A percentile compares a stretch with the other conserved stretches of the same genome.
Evolutionary conservation across 1,140 invertebrate species (phyloP).

Genomic region (Anastrepha obliqua): DNA sequence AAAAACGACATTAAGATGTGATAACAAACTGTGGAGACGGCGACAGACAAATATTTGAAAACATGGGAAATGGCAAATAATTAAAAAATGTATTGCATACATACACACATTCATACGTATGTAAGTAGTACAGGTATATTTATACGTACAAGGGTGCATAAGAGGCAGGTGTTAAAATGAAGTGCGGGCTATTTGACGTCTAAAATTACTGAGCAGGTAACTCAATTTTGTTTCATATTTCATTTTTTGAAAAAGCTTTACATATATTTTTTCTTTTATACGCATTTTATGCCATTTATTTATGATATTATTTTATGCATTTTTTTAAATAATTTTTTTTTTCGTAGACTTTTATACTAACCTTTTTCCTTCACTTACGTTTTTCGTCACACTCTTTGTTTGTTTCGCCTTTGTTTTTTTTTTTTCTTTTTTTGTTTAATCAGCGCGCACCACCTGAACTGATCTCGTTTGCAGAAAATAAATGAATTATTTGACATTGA

Average conservation of each 20-base stretch:
- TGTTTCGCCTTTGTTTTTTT: neutral
- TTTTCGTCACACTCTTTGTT: neutral
- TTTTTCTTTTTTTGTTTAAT: neutral
- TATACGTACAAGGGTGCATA: too few species aligned
- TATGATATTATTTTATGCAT: neutral
- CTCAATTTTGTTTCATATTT: neutral
- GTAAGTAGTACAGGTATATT: too few species aligned
- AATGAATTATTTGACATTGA: constrained; percentile 45
- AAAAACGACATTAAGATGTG: neutral
- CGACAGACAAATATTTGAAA: neutral
- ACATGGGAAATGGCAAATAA: neutral
- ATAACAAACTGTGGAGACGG: neutral
- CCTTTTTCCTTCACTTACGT: neutral
- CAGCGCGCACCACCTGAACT: neutral
- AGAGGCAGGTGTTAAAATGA: too few species aligned
- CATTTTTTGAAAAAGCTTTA: neutral
- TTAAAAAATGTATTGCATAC: too few species aligned
- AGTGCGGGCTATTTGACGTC: neutral
- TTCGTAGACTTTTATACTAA: neutral
- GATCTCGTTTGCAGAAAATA: constrained; percentile 27
- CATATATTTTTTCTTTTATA: neutral
- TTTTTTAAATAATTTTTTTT: neutral
- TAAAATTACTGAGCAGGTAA: neutral
- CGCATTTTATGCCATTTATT: neutral
- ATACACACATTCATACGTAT: too few species aligned